Evolutionary conservation across 2,797 vertebrate species (phyloP).

Genomic region (Pelobates cultripes): DNA sequence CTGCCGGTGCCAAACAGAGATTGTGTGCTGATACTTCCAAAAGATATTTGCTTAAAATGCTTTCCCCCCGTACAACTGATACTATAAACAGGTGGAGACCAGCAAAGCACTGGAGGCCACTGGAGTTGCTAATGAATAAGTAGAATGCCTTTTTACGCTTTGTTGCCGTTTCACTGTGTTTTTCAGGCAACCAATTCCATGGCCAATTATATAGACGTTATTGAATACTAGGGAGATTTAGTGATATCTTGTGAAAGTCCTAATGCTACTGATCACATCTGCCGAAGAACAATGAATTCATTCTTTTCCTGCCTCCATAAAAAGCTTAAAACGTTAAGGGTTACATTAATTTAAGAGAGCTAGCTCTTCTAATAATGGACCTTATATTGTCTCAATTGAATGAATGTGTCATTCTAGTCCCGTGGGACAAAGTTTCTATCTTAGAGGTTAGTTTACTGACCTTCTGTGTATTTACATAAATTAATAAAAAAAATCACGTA

Average conservation of each 20-base stretch:
- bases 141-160: slow-evolving; percentile 1
- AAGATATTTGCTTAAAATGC: slow-evolving; percentile 15
- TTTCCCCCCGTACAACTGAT: slow-evolving; percentile 26
- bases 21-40: slow-evolving; percentile 28
- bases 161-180: neutral
- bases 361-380: neutral
- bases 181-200: neutral
- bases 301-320: slow-evolving; percentile 4
- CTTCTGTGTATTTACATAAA: no score
- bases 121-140: slow-evolving; percentile 6
- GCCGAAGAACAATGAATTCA: neutral
- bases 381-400: neutral
- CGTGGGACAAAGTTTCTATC: neutral
- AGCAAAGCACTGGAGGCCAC: slow-evolving; percentile 9
- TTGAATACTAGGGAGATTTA: slow-evolving; percentile 2
- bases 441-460: neutral
- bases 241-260: slow-evolving; percentile 9
- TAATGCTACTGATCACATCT: slow-evolving; percentile 5
- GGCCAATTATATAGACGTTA: slow-evolving; percentile 7
- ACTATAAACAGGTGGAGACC: slow-evolving; percentile 41
- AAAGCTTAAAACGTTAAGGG: neutral
- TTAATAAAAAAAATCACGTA: no score
- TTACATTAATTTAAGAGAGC: neutral
- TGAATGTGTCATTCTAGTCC: neutral
- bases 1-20: slow-evolving; percentile 16